Evolutionary conservation across 2,888 invertebrate species (phyloP), one percentile per base, ranked within the genome.

Genomic region (Phyto melanocephala): DNA sequence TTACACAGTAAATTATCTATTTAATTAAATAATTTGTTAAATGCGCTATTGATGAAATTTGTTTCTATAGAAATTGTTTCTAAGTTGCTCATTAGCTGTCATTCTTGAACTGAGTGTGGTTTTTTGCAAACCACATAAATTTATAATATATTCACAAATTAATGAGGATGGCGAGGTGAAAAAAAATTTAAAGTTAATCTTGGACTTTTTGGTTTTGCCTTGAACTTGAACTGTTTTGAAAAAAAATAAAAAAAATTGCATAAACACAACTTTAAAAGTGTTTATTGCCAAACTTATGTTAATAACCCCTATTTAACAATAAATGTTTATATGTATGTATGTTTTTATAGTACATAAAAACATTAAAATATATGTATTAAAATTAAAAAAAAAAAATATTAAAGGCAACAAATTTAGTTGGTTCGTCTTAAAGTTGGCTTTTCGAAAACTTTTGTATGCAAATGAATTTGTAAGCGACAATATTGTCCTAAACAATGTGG

Each of bases 401-500:
- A 28, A 63, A 74, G 33, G 22, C 8, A 62, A 40, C 20, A 42
- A 76, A 60, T 17, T 52, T 50, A 45, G 37, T n/a, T 45, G 5
- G 28, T 10, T 24, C 11, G 54, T 35, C 11, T n/a, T 6, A 75
- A 45, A 33, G 13, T 47, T 52, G 54, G 17, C 11, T 45, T 45
- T n/a, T 45, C n/a, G 37, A 22, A 20, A 35, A 52, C 33, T 77
- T 28, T 77, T 78, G 35, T 71, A 78, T 78, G 78, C 63, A 78
- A 78, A 78, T 78, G 22, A 56, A 17, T 2, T 47, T 28, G 15
- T 6, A 28, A 13, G 13, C 33, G 47, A 37, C 20, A 40, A 56
- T 17, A 76, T 22, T 63, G 45, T 35, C 10, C 15, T 40, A 15
- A 20, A 45, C 28, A 47, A 56, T 3, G 7, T 56, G 22, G 24